Evolutionary conservation across 1,140 invertebrate species (phyloP).

Genomic region (Caenorhabditis brenneri): DNA sequence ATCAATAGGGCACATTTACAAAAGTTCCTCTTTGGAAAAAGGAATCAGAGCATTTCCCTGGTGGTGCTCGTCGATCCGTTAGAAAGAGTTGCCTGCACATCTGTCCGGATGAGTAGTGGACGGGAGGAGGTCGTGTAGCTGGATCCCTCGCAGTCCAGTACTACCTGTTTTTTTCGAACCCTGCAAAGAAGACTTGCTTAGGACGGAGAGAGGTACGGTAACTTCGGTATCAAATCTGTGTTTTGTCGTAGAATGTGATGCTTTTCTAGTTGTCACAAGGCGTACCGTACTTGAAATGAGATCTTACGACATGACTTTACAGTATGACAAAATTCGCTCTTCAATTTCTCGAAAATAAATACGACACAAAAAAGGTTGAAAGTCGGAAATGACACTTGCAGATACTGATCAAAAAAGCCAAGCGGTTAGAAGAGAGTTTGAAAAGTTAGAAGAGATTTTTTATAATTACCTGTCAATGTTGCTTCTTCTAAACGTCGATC

Average conservation of each 20-base stretch:
- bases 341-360: no score
- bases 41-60: background rate
- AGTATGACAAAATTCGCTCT: no score
- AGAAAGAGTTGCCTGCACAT: conserved; percentile 42
- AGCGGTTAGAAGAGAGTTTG: background rate
- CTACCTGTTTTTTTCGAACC: conserved; percentile 43
- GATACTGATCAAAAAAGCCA: background rate
- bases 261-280: no score
- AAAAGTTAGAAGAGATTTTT: background rate
- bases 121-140: conserved; percentile 42
- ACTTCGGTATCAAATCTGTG: no score
- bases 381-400: background rate
- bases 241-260: no score
- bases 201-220: no score
- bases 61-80: conserved; percentile 13
- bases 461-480: conserved; percentile 38
- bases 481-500: conserved; percentile 25
- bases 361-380: background rate
- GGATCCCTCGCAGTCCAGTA: conserved; percentile 42
- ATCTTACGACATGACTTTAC: no score
- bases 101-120: conserved; percentile 44
- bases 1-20: no score
- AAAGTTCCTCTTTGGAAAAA: no score
- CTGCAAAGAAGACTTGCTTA: background rate
- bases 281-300: no score